These are phyloP conservation scores for Meteorus colon DNA, from an alignment of 2,888 invertebrate species.

Conservation along the genomic window DNA sequence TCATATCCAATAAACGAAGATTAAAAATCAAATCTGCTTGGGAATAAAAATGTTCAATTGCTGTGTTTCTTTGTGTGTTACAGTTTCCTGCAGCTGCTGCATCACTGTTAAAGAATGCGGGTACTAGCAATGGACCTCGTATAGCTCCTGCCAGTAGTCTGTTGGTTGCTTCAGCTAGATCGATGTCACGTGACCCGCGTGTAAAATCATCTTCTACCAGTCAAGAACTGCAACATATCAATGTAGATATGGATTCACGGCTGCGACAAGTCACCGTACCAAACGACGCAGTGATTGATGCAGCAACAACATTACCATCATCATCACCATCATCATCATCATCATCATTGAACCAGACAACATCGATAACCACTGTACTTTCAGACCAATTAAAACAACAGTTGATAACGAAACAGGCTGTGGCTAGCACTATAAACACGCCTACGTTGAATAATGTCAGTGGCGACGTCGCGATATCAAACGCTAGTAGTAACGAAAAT, in stretches of 20 bases:
- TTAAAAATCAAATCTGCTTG: too few species aligned
- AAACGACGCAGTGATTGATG: constrained; percentile 33
- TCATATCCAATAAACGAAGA: constrained; percentile 13
- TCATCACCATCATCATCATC: constrained; percentile 14
- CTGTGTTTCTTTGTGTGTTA: too few species aligned
- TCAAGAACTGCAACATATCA: constrained; percentile 64
- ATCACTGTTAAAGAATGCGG: constrained; percentile 64
- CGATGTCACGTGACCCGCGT: constrained; percentile 71
- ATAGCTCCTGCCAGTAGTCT: constrained; percentile 77
- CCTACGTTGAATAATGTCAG: constrained; percentile 63
- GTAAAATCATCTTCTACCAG: constrained; percentile 57
- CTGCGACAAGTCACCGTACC: constrained; percentile 52
- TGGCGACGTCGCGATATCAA: constrained; percentile 59
- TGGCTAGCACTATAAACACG: constrained; percentile 66
- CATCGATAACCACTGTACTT: constrained; percentile 66
- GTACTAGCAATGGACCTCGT: constrained; percentile 69
- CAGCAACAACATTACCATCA: background rate
- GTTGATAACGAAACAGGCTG: constrained; percentile 67
- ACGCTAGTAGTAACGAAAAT: constrained; percentile 65
- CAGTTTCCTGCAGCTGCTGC: constrained; percentile 67
- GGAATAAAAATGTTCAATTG: constrained; percentile 33
- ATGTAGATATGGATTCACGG: constrained; percentile 58
- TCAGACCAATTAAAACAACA: constrained; percentile 70
- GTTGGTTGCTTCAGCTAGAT: constrained; percentile 73
- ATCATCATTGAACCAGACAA: constrained; percentile 38